These are phyloP conservation scores for Oreonectes daqikongensis DNA, from an alignment of 2,797 vertebrate species.

Conservation along the genomic window DNA sequence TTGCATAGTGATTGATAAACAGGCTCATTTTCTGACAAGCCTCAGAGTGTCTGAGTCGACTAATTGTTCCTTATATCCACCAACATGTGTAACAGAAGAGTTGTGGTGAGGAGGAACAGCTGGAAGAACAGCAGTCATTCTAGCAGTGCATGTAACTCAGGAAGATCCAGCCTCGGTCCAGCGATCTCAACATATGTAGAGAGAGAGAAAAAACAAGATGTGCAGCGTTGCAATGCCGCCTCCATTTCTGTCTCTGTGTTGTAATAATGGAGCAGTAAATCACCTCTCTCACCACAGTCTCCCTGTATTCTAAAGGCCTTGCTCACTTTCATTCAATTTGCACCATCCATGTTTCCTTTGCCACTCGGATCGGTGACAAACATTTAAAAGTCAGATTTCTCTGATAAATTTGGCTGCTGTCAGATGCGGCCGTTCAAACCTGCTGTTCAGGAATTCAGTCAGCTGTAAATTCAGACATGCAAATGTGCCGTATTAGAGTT, in stretches of 20 bases:
- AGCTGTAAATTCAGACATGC: slow-evolving; percentile 57
- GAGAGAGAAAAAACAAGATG: slow-evolving; percentile 22
- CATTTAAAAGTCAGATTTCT: slow-evolving; percentile 60
- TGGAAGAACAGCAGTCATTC: slow-evolving; percentile 41
- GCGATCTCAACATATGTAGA: slow-evolving; percentile 52
- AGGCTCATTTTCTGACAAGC: slow-evolving; percentile 43
- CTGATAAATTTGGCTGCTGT: slow-evolving; percentile 57
- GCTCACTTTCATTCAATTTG: slow-evolving; percentile 55
- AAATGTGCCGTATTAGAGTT: slow-evolving; percentile 50
- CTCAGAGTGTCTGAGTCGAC: slow-evolving; percentile 46
- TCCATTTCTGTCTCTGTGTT: slow-evolving; percentile 50
- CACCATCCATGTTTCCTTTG: slow-evolving; percentile 51
- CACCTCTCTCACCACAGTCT: slow-evolving; percentile 39
- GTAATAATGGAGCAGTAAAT: slow-evolving; percentile 60
- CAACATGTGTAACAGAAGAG: slow-evolving; percentile 38
- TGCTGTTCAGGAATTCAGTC: slow-evolving; percentile 51
- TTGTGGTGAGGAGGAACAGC: slow-evolving; percentile 42
- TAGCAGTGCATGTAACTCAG: slow-evolving; percentile 50
- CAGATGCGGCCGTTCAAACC: slow-evolving; percentile 49
- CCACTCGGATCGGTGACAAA: slow-evolving; percentile 45
- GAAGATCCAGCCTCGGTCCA: slow-evolving; percentile 47
- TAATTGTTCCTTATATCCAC: slow-evolving; percentile 53
- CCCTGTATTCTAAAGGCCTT: slow-evolving; percentile 33
- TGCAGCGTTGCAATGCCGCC: slow-evolving; percentile 40
- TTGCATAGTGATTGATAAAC: slow-evolving; percentile 44